Conservation (phyloP, 2,888 invertebrate species). For the Coleophora deauratella region DNA sequence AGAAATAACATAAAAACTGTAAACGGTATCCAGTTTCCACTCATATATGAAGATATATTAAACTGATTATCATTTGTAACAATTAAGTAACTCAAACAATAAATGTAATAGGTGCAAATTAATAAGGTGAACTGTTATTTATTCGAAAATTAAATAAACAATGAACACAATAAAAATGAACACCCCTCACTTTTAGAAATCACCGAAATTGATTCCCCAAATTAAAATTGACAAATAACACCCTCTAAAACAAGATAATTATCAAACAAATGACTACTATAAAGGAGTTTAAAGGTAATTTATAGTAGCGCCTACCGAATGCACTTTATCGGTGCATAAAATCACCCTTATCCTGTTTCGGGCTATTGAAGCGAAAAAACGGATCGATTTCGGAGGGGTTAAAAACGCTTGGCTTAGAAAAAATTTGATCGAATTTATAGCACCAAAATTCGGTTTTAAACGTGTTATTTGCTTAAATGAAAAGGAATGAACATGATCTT, state of each 20-base stretch:
- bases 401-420: constrained; percentile 3
- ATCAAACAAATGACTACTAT: constrained; percentile 8
- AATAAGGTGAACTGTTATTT: no score
- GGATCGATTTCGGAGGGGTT: constrained; percentile 9
- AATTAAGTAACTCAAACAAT: no score
- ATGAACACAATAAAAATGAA: no score
- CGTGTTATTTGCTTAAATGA: constrained; percentile 10
- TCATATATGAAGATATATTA: no score
- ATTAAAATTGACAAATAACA: constrained; percentile 2
- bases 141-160: no score
- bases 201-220: no score
- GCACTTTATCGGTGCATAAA: constrained; percentile 1
- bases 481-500: no score
- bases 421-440: not conserved
- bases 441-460: constrained; percentile 3
- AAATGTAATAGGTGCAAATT: no score
- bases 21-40: no score
- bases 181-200: no score
- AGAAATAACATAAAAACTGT: no score
- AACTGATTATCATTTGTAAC: no score
- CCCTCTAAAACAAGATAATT: constrained; percentile 9
- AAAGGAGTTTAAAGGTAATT: constrained; percentile 10
- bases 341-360: constrained; percentile 14
- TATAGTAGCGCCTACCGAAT: constrained; percentile 1
- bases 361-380: constrained; percentile 12